Evolutionary conservation across 2,113 vertebrate species (phyloP), one percentile per base, ranked within the genome.

Genomic region (Onychostruthus taczanowskii): DNA sequence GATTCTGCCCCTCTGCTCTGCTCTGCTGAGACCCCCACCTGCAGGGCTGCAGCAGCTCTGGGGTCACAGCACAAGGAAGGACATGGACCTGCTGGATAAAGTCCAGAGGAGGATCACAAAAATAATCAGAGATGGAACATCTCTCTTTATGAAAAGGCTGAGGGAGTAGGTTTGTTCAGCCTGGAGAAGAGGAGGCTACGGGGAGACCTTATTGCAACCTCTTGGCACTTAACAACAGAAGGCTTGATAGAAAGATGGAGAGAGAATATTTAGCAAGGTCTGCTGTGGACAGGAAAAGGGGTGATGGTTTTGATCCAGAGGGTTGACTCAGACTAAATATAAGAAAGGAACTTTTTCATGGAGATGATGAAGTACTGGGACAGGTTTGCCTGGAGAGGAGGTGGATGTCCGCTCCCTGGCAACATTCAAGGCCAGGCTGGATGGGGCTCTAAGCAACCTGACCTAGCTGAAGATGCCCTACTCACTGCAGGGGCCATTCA

Each of bases 11-110:
- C 24, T 72, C 44, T 53, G 1, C 46, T 61, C 44, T 3, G 3
- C 12, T 2, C 37, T 35, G 0, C 0, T 85, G 43, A 68, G 28
- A 47, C 43, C 7, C 5, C 6, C 30, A 52, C 19, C 26, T 58
- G 12, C 4, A 70, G 23, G 0, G 11, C 55, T 56, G 26, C 1
- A 2, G 47, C 47, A 73, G 24, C 7, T 41, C 30, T 89, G 58
- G 19, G 5, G 1, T 4, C 9, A 2, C 46, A 26, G 62, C 11
- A 35, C 7, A 50, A 50, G 1, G 12, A 73, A 10, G 30, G 23
- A 43, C 15, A 27, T 4, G 13, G 15, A 66, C 3, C 17, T 80
- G 39, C 0, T 41, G n/a, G 23, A 64, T 26, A 0, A 0, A 17
- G 20, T 41, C 14, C n/a, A 31, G 21, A 69, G 44, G 13, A 90